Evolutionary conservation across 2,113 vertebrate genomes (phyloP).

Genomic region (Salvator merianae): DNA sequence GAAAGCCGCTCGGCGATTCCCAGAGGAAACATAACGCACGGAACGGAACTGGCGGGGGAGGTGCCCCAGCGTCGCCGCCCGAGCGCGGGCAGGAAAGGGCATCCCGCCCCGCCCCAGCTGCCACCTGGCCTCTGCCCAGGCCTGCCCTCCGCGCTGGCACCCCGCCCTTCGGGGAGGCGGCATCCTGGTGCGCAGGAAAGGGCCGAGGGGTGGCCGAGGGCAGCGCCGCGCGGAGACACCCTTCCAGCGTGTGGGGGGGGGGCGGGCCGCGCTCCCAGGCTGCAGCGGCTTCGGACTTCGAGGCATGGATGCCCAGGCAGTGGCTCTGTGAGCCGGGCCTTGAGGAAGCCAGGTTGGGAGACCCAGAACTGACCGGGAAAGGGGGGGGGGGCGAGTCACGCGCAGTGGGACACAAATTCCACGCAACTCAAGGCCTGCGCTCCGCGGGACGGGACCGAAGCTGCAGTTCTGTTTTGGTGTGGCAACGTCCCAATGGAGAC

Average conservation of each 20-base stretch:
- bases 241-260: neutral
- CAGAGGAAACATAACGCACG: slow-evolving; percentile 9
- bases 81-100: neutral
- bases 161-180: neutral
- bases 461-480: too few relatives aligned
- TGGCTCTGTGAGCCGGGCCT: too few relatives aligned
- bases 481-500: too few relatives aligned
- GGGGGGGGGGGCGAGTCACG: too few relatives aligned
- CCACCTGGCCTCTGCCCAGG: neutral
- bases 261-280: neutral
- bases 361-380: neutral
- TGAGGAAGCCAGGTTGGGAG: neutral
- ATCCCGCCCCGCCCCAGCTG: neutral
- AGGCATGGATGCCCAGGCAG: neutral
- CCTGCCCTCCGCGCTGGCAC: neutral
- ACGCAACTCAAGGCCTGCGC: too few relatives aligned
- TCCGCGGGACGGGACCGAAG: too few relatives aligned
- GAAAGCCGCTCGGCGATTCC: slow-evolving; percentile 65
- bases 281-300: too few relatives aligned
- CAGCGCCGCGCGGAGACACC: neutral
- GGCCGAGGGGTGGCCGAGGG: too few relatives aligned
- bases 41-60: neutral
- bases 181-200: neutral
- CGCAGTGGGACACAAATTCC: too few relatives aligned
- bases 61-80: slow-evolving; percentile 4